Percentiles rank a stretch among this genome's conserved stretches.
Conservation (phyloP, 2,113 vertebrate species). For the Xiphias gladius region DNA sequence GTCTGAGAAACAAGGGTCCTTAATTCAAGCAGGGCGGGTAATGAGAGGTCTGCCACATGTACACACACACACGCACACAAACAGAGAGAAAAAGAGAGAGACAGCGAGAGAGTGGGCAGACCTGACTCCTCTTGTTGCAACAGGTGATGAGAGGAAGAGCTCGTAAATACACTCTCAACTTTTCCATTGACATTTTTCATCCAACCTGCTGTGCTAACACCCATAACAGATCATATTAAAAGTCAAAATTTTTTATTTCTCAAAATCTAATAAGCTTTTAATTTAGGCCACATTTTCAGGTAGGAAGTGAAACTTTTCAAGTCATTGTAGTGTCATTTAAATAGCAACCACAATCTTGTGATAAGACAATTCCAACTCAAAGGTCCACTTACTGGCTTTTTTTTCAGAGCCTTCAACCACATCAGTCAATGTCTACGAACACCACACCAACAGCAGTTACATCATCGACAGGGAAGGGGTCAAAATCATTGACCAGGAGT, state of each 20-base stretch:
- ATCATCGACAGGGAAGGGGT: neutral
- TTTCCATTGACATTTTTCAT: constrained; percentile 19
- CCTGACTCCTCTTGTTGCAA: neutral
- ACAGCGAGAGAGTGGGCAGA: neutral
- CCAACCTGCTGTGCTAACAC: neutral
- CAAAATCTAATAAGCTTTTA: neutral
- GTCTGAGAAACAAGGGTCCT: constrained; percentile 43
- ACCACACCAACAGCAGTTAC: neutral
- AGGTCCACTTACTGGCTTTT: neutral
- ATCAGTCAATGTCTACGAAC: neutral
- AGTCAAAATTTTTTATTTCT: neutral
- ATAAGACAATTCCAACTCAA: neutral
- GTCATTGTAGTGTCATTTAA: neutral
- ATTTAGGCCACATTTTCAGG: neutral
- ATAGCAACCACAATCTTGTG: neutral
- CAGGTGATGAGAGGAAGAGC: constrained; percentile 10
- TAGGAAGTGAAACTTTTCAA: neutral
- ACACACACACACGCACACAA: constrained; percentile 5
- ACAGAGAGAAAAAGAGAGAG: neutral
- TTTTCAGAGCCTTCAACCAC: neutral
- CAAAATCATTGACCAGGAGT: neutral
- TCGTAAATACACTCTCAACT: neutral
- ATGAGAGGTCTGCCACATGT: constrained; percentile 20
- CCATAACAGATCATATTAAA: neutral
- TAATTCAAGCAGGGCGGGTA: constrained; percentile 43